These are phyloP conservation scores for Lucilia cuprina DNA, from an alignment of 1,140 invertebrate species.

Conservation along the genomic window DNA sequence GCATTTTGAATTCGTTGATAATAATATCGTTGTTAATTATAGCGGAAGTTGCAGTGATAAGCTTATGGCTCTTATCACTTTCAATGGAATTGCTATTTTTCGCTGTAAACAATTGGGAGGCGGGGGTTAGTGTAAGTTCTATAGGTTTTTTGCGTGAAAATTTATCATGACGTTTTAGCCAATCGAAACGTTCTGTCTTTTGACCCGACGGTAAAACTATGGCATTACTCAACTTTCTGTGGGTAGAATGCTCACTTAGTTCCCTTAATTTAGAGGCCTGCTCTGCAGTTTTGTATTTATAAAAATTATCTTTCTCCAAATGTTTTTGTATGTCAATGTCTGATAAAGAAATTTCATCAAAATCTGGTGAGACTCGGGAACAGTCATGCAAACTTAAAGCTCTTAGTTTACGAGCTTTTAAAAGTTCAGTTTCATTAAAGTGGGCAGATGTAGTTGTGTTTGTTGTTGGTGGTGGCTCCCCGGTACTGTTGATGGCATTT, in stretches of 20 bases:
- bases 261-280: conserved; percentile 50
- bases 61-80: neutral
- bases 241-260: conserved; percentile 4
- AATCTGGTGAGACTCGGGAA: conserved; percentile 38
- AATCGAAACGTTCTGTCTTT: conserved; percentile 38
- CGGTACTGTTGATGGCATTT: conserved; percentile 46
- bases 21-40: conserved; percentile 19
- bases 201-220: conserved; percentile 14
- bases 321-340: conserved; percentile 38
- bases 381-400: conserved; percentile 55
- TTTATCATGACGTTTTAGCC: conserved; percentile 41
- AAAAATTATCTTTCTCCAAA: conserved; percentile 57
- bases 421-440: conserved; percentile 37
- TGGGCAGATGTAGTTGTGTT: neutral
- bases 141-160: neutral
- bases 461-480: neutral
- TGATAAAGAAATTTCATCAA: neutral
- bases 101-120: neutral
- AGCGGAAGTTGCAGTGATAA: neutral
- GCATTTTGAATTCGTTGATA: neutral
- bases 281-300: conserved; percentile 61
- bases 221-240: neutral
- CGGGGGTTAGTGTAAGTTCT: neutral
- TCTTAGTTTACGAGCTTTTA: neutral
- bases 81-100: neutral